Evolutionary conservation across 1,140 invertebrate species (phyloP), one percentile per base, ranked within the genome.

Genomic region (Orchesella cincta): DNA sequence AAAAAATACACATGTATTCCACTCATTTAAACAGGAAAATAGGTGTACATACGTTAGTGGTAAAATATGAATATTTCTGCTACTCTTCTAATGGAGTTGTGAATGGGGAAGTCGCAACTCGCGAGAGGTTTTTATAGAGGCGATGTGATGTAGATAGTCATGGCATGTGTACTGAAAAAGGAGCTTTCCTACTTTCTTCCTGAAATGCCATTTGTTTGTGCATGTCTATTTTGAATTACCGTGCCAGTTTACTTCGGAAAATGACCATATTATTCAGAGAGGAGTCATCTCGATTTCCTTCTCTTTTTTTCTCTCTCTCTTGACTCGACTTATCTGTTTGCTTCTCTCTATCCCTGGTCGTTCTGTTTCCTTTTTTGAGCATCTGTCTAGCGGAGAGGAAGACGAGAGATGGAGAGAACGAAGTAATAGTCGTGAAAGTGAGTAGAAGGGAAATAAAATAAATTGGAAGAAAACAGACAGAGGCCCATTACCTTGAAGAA

Each of bases 381-480:
- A 57, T 57, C 54, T 57, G 14, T 57, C 12, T 57, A 23, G 26
- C 3, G 54, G 14, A 57, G 26, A 23, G n/a, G n/a, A n/a, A n/a
- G n/a, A n/a, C n/a, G n/a, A n/a, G n/a, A n/a, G n/a, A n/a, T n/a
- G n/a, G n/a, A n/a, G 23, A 26, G 54, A 26, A n/a, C 3, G 54
- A 5, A 57, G 54, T 57, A 57, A 57, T 57, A 57, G 54, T 57
- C 23, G 54, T 16, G 54, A 57, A 57, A 57, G 54, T 57, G 54
- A 57, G 54, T 57, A n/a, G 54, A 57, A 57, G 54, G 54, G 54
- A 57, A 57, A 57, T 57, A 57, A 57, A 57, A 57, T 57, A 57
- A 57, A 57, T 57, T 57, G 54, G 54, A 57, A 57, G 54, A 57
- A 57, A 57, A 57, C 54, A 57, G 54, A 57, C 54, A 57, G 54